Percentiles rank a stretch among this genome's conserved stretches.
Evolutionary conservation across 2,113 vertebrate species (phyloP).

Genomic region (Cepphus grylle): DNA sequence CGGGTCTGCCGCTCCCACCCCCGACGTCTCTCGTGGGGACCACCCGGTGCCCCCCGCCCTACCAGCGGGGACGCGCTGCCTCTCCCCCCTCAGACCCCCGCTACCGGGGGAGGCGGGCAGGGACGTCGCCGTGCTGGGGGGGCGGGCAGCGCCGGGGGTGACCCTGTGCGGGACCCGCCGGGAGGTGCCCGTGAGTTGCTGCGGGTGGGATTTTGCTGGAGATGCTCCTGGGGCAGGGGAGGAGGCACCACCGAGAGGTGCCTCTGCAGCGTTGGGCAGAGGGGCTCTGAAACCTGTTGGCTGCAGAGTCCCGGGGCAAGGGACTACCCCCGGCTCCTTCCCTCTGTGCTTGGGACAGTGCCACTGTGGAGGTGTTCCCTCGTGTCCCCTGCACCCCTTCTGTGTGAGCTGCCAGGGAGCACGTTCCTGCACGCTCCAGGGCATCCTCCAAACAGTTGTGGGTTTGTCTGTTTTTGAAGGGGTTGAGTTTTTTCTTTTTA

Average conservation of each 20-base stretch:
- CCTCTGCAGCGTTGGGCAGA: not conserved
- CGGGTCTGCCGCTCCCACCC: not conserved
- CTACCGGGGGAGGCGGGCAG: not conserved
- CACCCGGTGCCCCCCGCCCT: not conserved
- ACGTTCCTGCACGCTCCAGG: not conserved
- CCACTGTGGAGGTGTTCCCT: not conserved
- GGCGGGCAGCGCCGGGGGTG: not conserved
- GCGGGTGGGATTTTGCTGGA: not conserved
- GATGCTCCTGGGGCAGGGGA: not conserved
- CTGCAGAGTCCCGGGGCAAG: not conserved
- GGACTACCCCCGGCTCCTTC: not conserved
- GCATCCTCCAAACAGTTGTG: not conserved
- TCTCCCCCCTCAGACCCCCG: too few relatives aligned
- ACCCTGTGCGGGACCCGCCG: not conserved
- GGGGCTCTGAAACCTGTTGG: not conserved
- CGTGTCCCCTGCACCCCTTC: not conserved
- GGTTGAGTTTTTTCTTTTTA: not conserved
- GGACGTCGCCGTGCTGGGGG: not conserved
- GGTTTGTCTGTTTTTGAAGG: not conserved
- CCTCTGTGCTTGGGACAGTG: not conserved
- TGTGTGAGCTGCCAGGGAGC: not conserved
- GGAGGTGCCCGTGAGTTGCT: not conserved
- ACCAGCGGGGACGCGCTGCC: not conserved
- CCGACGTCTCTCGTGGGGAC: not conserved
- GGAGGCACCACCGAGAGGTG: not conserved